Evolutionary conservation across 2,888 invertebrate genomes (phyloP), one percentile per base, ranked within the genome.

Genomic region (Nomada ruficornis): DNA sequence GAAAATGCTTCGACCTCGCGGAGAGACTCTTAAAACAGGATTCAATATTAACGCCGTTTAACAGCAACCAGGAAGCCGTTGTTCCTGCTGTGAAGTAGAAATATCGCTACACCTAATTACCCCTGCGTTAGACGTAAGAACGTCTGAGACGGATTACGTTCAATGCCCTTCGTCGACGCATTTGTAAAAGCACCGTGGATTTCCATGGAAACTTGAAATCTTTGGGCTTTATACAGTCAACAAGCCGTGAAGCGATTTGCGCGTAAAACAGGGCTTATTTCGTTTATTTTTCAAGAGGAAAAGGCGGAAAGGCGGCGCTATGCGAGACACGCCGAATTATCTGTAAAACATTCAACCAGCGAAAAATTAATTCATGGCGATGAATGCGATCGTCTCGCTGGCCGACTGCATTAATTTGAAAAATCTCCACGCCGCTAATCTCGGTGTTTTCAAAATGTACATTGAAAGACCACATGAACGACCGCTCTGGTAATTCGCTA

Each of bases 1-100:
- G 55, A 63, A 57, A 42, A 50, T 2, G 18, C 13, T 13, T 2
- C 13, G 2, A 10, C n/a, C n/a, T 42, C 0, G 0, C 2, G 2
- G 4, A 1, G 15, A 50, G n/a, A 65, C 15, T 36, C 47, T 70
- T 47, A 47, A 77, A 65, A 77, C 13, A 5, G 23, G 36, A 13
- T 23, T 63, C 11, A 44, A 55, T 71, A 80, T 77, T 59, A 63
- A 72, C n/a, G 47, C 0, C 13, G 54, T 75, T 75, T 75, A 75
- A 77, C 29, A 23, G 29, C 15, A 20, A 15, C 13, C 36, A 18
- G n/a, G 2, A 11, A 2, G 57, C 2, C 59, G 36, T 57, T 42
- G 23, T 55, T 36, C 20, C n/a, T 18, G 13, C 59, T 44, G 10
- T 2, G n/a, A 55, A 52, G 29, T 42, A 11, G 18, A 20, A 71